Conservation (phyloP, 1,140 invertebrate species). For the Anastatus disparis region DNA sequence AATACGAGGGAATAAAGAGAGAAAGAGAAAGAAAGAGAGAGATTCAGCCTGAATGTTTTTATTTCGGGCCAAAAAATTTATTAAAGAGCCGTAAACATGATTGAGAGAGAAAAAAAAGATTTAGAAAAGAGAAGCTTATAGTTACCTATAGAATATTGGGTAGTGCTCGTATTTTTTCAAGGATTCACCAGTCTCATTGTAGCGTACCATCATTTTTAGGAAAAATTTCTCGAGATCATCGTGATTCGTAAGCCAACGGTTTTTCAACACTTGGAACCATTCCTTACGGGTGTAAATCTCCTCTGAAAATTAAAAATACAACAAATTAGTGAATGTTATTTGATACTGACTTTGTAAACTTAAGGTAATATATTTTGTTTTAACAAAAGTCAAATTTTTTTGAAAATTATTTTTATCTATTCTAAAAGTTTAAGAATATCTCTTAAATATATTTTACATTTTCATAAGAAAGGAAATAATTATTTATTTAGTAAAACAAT, state of each 20-base stretch:
- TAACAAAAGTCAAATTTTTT: too few relatives aligned
- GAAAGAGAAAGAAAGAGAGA: not conserved
- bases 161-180: conserved; percentile 89
- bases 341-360: too few relatives aligned
- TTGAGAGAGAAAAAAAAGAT: not conserved
- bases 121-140: not conserved
- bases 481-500: conserved; percentile 25
- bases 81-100: conserved; percentile 39
- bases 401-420: too few relatives aligned
- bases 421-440: too few relatives aligned
- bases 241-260: conserved; percentile 93
- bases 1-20: not conserved
- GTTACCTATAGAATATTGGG: conserved; percentile 84
- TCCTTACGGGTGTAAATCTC: conserved; percentile 85
- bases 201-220: conserved; percentile 91
- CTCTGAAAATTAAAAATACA: too few relatives aligned
- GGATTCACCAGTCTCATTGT: conserved; percentile 86
- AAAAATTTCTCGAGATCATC: conserved; percentile 91
- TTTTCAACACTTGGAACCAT: conserved; percentile 90
- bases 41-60: conserved; percentile 31
- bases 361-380: too few relatives aligned
- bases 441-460: too few relatives aligned
- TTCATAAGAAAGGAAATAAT: not conserved
- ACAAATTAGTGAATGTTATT: too few relatives aligned
- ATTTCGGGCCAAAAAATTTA: conserved; percentile 40